These are phyloP conservation scores for Drosophila heteroneura DNA, from an alignment of 2,888 invertebrate species.

Conservation along the genomic window DNA sequence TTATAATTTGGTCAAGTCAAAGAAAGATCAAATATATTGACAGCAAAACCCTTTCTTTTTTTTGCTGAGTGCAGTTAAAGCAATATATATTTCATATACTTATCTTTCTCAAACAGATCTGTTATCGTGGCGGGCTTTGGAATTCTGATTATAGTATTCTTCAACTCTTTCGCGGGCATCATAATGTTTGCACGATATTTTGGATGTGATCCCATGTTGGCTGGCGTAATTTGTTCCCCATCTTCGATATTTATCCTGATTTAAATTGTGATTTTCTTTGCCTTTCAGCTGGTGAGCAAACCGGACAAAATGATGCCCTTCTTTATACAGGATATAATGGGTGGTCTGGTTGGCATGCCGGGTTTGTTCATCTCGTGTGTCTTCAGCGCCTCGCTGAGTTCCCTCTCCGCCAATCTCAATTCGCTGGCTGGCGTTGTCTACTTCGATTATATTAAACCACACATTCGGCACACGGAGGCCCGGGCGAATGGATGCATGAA, in stretches of 20 bases:
- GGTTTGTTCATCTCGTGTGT: constrained; percentile 88
- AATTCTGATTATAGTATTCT: constrained; percentile 86
- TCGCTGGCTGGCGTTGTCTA: constrained; percentile 87
- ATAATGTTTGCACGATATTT: constrained; percentile 87
- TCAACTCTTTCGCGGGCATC: constrained; percentile 88
- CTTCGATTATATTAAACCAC: constrained; percentile 87
- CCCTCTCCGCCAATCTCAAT: constrained; percentile 87
- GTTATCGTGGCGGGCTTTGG: constrained; percentile 87
- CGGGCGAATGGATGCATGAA: constrained; percentile 86
- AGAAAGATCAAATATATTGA: neutral
- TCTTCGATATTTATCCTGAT: rapidly evolving
- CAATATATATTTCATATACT: neutral
- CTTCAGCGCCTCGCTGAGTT: constrained; percentile 88
- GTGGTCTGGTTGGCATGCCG: constrained; percentile 86
- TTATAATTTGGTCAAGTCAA: too few relatives aligned
- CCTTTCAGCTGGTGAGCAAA: constrained; percentile 82
- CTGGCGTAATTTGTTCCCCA: constrained; percentile 82
- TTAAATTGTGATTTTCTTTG: neutral
- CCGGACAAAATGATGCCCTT: constrained; percentile 87
- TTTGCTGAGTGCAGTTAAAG: neutral
- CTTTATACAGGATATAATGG: constrained; percentile 87
- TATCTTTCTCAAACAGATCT: constrained; percentile 84
- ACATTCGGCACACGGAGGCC: constrained; percentile 84
- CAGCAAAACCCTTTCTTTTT: neutral
- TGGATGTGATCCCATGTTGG: constrained; percentile 87